A percentile compares a stretch with the other conserved stretches of the same genome.
Conservation (phyloP, 1,140 invertebrate genomes). For the Lethocerus indicus region DNA sequence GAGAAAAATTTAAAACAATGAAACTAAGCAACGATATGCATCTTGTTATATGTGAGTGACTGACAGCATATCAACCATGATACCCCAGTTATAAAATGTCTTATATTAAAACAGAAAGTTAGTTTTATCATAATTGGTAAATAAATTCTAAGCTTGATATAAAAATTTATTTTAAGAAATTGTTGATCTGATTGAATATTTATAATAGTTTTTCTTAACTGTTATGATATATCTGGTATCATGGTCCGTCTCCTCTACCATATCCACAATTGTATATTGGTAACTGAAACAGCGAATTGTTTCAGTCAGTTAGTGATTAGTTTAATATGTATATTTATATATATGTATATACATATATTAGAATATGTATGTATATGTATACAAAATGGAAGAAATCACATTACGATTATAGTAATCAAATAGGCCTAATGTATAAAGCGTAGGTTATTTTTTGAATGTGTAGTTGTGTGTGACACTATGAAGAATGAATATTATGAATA, state of each 20-base stretch:
- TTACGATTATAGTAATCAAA: slow-evolving; percentile 4
- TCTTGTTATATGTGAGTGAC: neutral
- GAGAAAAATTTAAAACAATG: slow-evolving; percentile 7
- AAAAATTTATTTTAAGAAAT: neutral
- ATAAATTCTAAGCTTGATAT: neutral
- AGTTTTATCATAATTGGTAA: neutral
- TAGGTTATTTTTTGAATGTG: slow-evolving; percentile 7
- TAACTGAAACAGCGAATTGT: neutral
- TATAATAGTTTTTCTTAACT: neutral
- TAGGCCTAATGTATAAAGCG: slow-evolving; percentile 6
- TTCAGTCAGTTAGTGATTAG: slow-evolving; percentile 5
- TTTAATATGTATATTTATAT: too few species aligned
- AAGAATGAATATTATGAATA: slow-evolving; percentile 1
- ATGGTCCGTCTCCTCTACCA: neutral
- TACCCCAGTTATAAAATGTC: neutral
- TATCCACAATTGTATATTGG: neutral
- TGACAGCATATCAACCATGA: neutral
- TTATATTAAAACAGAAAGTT: neutral
- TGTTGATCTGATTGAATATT: neutral
- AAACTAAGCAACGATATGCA: slow-evolving; percentile 4
- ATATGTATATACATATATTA: too few species aligned
- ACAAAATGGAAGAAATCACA: too few species aligned
- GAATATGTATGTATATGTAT: too few species aligned
- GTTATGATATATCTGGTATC: neutral
- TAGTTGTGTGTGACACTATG: slow-evolving; percentile 1